Evolutionary conservation across 2,797 vertebrate species (phyloP), one percentile per base, ranked within the genome.

Genomic region (Bufotes viridis): DNA sequence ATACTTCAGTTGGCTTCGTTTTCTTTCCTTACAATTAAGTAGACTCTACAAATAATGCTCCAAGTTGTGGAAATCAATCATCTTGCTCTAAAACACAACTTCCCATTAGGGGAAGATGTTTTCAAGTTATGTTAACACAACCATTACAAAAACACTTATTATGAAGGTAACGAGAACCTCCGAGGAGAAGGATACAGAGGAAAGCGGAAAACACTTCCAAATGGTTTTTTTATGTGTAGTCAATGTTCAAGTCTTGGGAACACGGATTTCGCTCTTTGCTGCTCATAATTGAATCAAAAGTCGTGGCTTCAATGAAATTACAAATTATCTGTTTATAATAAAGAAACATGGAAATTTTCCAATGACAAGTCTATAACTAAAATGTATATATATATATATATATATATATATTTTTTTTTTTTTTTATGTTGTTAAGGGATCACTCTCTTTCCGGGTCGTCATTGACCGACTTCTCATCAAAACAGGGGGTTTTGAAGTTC

Each of bases 41-140:
- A 51, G 69, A 51, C 42, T 81, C 53, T 80, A n/a, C 63, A 72
- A 81, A 86, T 86, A 86, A 79, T 87, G 53, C n/a, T 72, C 65
- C 49, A 57, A 51, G 84, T 58, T 58, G 5, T 22, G 60, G 67
- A 76, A 86, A 85, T 85, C 55, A 75, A 85, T 85, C 76, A 65
- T 65, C 22, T 81, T 14, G 20, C 79, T 63, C 17, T 55, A 57
- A 79, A 69, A 58, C 61, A 57, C 61, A 86, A n/a, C 51, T 65
- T 65, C 58, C 22, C 15, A 65, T 78, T 81, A 63, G 1, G 17
- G 29, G 58, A 63, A 58, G 17, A 60, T 49, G 34, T 49, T 63
- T 81, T 81, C 29, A 42, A 22, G 18, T 63, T 81, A 22, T 18
- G 78, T 79, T 81, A 81, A 65, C 3, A 7, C 17, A 65, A 81